Evolutionary conservation across 2,888 invertebrate species (phyloP), one percentile per base, ranked within the genome.

Genomic region (Antitype chi): DNA sequence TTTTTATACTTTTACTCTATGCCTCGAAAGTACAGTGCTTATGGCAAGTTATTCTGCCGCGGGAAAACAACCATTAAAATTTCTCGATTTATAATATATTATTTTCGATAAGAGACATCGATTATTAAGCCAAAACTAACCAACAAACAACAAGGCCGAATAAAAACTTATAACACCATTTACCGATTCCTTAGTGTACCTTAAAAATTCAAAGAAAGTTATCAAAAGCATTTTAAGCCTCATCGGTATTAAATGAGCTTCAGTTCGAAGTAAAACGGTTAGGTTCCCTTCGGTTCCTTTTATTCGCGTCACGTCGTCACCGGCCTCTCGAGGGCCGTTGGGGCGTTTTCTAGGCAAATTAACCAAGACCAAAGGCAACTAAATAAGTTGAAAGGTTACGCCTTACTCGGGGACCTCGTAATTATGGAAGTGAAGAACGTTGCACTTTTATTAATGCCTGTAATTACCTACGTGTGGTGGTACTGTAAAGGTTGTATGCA

Each of bases 311-410:
- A 76, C 72, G 78, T 70, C 70, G 38, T 74, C 63, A 70, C 38
- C 53, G 49, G 64, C n/a, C 55, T 62, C 73, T 72, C 43, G 49
- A 70, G 47, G 52, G 38, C 15, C 38, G 38, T 63, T 81, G n/a
- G 17, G 15, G 52, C 76, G 52, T 63, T 69, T 80, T 76, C 25
- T 74, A 71, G 73, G 70, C 70, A 76, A 85, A 85, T 85, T 76
- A 80, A 70, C 68, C 53, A 66, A 69, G 62, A 60, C 63, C 66
- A 38, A 68, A 67, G 72, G 49, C 38, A 82, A 70, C 67, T 83
- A 70, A 70, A 70, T 80, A 76, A 74, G 60, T 59, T 15, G 20
- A 72, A 63, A 47, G 38, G 28, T 57, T 52, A 28, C 43, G 13
- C 43, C n/a, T 47, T 47, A n/a, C 28, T 38, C 13, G 13, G 32